Evolutionary conservation across 2,797 vertebrate species (phyloP).

Genomic region (Xiphorhynchus erythropygius): DNA sequence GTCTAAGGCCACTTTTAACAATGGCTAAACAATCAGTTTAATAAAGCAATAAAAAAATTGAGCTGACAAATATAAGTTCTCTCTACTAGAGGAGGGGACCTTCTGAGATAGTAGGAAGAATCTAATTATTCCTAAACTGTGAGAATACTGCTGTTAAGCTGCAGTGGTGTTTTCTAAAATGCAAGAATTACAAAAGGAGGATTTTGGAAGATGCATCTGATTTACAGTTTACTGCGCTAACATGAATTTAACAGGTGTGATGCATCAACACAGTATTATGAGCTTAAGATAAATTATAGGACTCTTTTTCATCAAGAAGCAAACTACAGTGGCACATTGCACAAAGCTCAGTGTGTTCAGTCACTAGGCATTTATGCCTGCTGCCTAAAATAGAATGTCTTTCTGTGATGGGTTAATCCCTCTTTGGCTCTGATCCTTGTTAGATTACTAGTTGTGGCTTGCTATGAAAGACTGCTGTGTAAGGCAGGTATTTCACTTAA

Average conservation of each 20-base stretch:
- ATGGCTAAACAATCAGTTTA: background rate
- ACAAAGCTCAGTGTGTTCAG: constrained; percentile 58
- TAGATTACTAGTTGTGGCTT: constrained; percentile 71
- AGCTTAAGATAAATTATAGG: background rate
- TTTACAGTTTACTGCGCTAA: background rate
- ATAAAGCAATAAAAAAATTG: background rate
- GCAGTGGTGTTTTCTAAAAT: background rate
- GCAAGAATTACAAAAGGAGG: background rate
- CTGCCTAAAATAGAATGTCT: constrained; percentile 79
- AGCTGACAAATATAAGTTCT: background rate
- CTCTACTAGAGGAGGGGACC: background rate
- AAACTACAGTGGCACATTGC: constrained; percentile 6
- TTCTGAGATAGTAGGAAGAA: background rate
- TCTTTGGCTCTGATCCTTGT: constrained; percentile 73
- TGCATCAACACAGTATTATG: background rate
- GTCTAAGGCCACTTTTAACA: background rate
- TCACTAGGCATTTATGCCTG: constrained; percentile 68
- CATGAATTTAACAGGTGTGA: constrained; percentile 42
- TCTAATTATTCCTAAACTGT: background rate
- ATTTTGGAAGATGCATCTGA: background rate
- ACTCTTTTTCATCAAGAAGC: constrained; percentile 16
- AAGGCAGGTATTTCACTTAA: constrained; percentile 64
- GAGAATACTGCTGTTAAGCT: background rate
- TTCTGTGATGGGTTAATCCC: constrained; percentile 80
- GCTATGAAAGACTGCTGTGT: constrained; percentile 64